A percentile compares a stretch with the other conserved stretches of the same genome.
Evolutionary conservation across 2,888 invertebrate genomes (phyloP).

Genomic region (Dynastes maya): DNA sequence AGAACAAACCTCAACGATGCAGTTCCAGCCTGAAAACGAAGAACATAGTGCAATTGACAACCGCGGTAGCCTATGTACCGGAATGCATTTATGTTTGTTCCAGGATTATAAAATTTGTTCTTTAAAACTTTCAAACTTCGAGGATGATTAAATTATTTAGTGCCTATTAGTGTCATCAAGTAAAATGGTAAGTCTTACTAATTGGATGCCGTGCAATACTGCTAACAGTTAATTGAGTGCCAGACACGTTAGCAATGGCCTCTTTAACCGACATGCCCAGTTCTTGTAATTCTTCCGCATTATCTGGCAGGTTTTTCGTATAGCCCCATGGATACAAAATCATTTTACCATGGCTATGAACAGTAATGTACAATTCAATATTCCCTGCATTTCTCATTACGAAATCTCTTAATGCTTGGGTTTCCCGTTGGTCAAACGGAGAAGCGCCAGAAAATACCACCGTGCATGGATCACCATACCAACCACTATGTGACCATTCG

Average conservation of each 20-base stretch:
- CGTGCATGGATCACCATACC: conserved; percentile 61
- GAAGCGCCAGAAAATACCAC: conserved; percentile 70
- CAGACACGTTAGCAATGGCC: conserved; percentile 65
- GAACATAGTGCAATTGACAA: too few species aligned
- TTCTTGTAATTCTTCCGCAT: conserved; percentile 69
- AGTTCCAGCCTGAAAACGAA: too few species aligned
- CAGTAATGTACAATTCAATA: conserved; percentile 78
- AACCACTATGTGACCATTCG: too few species aligned
- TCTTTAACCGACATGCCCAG: conserved; percentile 69
- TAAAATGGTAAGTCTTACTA: too few species aligned
- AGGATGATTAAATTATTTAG: too few species aligned
- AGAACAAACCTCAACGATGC: too few species aligned
- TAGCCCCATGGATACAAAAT: conserved; percentile 81
- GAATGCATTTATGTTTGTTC: too few species aligned
- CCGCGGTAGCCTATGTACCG: too few species aligned
- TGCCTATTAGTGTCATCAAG: too few species aligned
- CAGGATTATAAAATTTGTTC: too few species aligned
- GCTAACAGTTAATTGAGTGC: conserved; percentile 67
- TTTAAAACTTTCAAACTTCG: too few species aligned
- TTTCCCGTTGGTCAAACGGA: conserved; percentile 74
- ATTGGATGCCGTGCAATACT: conserved; percentile 67
- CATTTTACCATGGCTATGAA: conserved; percentile 83
- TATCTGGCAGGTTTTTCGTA: conserved; percentile 70
- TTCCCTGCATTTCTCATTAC: conserved; percentile 62
- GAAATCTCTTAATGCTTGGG: conserved; percentile 73